Evolutionary conservation across 2,888 invertebrate genomes (phyloP).

Genomic region (Neocrepidodera transversa): DNA sequence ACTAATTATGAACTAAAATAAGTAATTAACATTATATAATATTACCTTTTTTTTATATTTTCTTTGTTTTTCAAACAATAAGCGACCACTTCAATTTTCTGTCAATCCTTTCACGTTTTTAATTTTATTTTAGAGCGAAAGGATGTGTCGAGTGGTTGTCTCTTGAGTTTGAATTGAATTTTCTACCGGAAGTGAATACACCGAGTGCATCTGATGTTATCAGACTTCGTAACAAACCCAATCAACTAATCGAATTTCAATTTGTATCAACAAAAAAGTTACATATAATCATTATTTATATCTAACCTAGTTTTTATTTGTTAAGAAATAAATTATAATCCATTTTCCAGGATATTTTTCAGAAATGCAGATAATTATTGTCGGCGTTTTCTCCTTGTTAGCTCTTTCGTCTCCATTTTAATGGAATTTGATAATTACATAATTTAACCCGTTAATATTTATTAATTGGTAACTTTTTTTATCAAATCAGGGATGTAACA

Average conservation of each 20-base stretch:
- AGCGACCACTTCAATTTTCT: neutral
- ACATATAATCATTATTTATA: too few species aligned
- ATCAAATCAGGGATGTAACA: conserved; percentile 2
- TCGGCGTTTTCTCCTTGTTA: conserved; percentile 4
- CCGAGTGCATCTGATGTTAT: neutral
- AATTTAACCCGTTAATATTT: conserved; percentile 8
- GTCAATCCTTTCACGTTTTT: neutral
- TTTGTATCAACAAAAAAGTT: neutral
- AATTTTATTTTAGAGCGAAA: neutral
- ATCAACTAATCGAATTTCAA: neutral
- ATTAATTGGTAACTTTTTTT: conserved; percentile 1
- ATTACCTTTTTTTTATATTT: too few species aligned
- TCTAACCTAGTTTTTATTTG: too few species aligned
- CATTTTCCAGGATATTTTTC: conserved; percentile 7
- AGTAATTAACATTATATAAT: too few species aligned
- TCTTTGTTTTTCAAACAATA: neutral
- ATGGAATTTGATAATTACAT: conserved; percentile 16
- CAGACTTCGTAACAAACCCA: neutral
- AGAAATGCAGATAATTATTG: conserved; percentile 9
- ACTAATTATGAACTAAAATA: too few species aligned
- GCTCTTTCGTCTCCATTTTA: conserved; percentile 12
- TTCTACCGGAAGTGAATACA: neutral
- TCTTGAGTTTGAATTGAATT: conserved; percentile 2
- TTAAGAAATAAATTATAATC: neutral
- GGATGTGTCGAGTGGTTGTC: neutral